phyloP scores from a whole-genome alignment of 2,113 vertebrate species.

The Phylloscopus trochilus region DNA sequence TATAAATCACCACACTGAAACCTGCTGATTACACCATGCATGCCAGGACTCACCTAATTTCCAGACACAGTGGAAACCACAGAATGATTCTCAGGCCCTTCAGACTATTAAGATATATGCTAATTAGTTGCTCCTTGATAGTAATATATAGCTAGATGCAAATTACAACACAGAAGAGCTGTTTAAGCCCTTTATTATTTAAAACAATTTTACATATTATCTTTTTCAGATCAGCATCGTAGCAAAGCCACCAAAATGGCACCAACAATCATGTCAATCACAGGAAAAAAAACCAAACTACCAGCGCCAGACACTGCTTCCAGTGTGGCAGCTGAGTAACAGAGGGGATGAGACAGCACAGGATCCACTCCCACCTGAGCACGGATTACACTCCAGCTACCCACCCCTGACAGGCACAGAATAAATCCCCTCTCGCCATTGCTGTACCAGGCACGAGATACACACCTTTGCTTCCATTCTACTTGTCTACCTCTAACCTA shows the following conservation, averaged over 20 bases:
- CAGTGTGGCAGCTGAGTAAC: background rate
- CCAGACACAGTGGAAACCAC: background rate
- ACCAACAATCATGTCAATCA: background rate
- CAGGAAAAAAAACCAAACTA: background rate
- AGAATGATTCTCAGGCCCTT: background rate
- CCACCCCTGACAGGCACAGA: background rate
- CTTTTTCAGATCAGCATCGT: background rate
- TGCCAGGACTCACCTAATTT: background rate
- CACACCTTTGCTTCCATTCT: background rate
- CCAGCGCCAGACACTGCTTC: background rate
- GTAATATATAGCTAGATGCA: background rate
- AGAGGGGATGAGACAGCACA: background rate
- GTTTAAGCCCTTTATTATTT: background rate
- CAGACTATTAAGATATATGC: background rate
- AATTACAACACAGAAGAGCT: background rate
- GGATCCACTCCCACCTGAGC: background rate
- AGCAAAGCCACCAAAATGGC: background rate
- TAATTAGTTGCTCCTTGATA: background rate
- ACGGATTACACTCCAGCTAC: accelerated
- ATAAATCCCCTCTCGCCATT: background rate
- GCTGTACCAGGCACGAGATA: background rate
- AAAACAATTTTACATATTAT: background rate
- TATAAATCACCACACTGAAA: background rate
- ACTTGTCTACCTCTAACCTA: background rate
- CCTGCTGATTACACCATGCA: background rate